Evolutionary conservation across 2,888 invertebrate species (phyloP).

Genomic region (Mythimna pallens): DNA sequence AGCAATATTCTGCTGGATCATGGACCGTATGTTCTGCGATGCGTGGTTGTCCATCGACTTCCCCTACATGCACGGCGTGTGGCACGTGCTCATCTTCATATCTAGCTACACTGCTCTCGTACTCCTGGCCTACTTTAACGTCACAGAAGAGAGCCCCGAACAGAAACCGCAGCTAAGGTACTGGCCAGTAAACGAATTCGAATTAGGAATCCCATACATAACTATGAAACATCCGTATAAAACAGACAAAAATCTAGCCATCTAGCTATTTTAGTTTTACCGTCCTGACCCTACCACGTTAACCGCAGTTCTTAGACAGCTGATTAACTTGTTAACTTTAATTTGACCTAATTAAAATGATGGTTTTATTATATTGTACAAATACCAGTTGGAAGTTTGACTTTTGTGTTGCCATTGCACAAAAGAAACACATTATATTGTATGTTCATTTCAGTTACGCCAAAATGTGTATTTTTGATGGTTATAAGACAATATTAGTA

Average conservation of each 20-base stretch:
- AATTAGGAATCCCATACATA: constrained; percentile 94
- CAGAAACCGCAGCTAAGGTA: constrained; percentile 93
- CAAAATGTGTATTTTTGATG: constrained; percentile 28
- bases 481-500: constrained; percentile 14
- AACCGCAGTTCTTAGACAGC: constrained; percentile 45
- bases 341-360: constrained; percentile 20
- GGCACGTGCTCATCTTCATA: constrained; percentile 96
- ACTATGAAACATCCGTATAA: constrained; percentile 91
- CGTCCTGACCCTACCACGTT: constrained; percentile 16
- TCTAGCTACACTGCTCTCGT: constrained; percentile 94
- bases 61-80: constrained; percentile 95
- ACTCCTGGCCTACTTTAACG: constrained; percentile 95
- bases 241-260: constrained; percentile 84
- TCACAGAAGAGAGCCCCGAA: constrained; percentile 93
- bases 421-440: not conserved
- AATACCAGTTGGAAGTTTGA: constrained; percentile 15
- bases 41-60: constrained; percentile 94
- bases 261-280: constrained; percentile 73
- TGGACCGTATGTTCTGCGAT: constrained; percentile 95
- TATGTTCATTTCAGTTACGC: constrained; percentile 6
- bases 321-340: constrained; percentile 45
- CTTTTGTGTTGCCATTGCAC: not conserved
- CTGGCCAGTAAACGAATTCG: constrained; percentile 95
- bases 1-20: constrained; percentile 94
- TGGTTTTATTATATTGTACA: constrained; percentile 5